Conservation (phyloP, 2,888 invertebrate species). For the Eudasyphora cyanicolor region DNA sequence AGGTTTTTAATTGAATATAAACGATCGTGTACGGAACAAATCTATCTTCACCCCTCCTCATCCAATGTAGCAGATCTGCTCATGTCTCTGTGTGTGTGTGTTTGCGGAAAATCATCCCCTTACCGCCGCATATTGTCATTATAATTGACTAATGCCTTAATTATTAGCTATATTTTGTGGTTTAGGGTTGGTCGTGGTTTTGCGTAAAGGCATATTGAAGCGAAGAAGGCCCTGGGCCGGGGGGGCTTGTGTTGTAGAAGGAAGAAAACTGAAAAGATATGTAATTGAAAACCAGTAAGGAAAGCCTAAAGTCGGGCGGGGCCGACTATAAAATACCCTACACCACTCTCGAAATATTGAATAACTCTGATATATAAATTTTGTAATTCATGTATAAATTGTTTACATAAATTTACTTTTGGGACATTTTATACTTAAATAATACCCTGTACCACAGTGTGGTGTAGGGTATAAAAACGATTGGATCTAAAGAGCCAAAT, state of each 20-base stretch:
- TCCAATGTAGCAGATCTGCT: conserved; percentile 18
- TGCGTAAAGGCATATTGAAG: conserved; percentile 40
- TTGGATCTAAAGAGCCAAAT: too few species aligned
- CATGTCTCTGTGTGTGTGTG: conserved; percentile 25
- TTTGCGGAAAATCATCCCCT: conserved; percentile 54
- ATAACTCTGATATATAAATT: too few species aligned
- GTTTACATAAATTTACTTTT: too few species aligned
- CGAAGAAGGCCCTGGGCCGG: background rate
- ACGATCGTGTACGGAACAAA: conserved; percentile 72
- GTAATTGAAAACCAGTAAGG: background rate
- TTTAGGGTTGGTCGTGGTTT: conserved; percentile 79
- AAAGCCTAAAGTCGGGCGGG: too few species aligned
- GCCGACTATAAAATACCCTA: too few species aligned
- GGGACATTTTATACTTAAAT: too few species aligned
- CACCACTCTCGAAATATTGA: too few species aligned
- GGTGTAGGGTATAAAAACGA: too few species aligned
- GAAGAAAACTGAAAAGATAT: conserved; percentile 16
- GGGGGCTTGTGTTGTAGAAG: background rate
- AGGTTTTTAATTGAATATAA: conserved; percentile 80
- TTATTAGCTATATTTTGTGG: conserved; percentile 76
- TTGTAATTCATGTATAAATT: too few species aligned
- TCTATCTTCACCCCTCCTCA: conserved; percentile 23
- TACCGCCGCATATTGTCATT: conserved; percentile 53
- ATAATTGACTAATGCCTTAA: conserved; percentile 74
- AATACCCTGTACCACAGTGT: too few species aligned